Base-by-base conservation (phyloP, 2,113 vertebrate species). In the Cottus gobio region DNA sequence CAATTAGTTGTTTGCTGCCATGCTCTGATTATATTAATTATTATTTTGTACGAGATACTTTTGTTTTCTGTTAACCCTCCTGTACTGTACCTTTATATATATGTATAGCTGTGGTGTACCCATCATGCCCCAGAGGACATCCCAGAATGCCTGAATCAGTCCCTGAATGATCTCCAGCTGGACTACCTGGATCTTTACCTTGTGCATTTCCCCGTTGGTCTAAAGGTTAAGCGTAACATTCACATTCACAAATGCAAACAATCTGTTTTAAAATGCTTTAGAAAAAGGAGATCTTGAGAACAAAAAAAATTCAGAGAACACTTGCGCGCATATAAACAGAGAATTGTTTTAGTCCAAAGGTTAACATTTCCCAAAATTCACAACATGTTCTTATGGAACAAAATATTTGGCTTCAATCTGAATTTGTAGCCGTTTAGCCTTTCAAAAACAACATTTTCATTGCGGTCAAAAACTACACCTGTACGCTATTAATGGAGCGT, bases 131-230 rank as follows among this genome's bases (percentile, higher is more conserved):
- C 91, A 28, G 88, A 90, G n/a, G 94, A 95, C 86, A 94, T 96
- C 79, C 88, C 91, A 1, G 3, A 82, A 37, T 94, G 95, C 58
- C 86, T 95, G 42, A 83, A 92, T 46, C 89, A 92, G 82, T 94
- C 93, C 10, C 79, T 96, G 30, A 80, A 18, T 2, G 90, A 93
- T 2, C 94, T 96, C 18, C 93, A 93, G 57, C 88, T 95, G 71
- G 93, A 95, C 69, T 95, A 94, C 81, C 69, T 96, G 77, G 95
- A 96, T 66, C 92, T 96, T 9, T 96, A 95, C 75, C 93, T 96
- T 2, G 68, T 96, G 28, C 95, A 96, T 84, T 95, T 94, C 77
- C 95, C 95, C 22, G 87, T 95, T 16, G 94, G 90, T 31, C 75
- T 95, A 0, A 85, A 96, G 94, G 95, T 95, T 67, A 15, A 66